Evolutionary conservation across 1,140 invertebrate species (phyloP).

Genomic region (Kradibia gibbosae): DNA sequence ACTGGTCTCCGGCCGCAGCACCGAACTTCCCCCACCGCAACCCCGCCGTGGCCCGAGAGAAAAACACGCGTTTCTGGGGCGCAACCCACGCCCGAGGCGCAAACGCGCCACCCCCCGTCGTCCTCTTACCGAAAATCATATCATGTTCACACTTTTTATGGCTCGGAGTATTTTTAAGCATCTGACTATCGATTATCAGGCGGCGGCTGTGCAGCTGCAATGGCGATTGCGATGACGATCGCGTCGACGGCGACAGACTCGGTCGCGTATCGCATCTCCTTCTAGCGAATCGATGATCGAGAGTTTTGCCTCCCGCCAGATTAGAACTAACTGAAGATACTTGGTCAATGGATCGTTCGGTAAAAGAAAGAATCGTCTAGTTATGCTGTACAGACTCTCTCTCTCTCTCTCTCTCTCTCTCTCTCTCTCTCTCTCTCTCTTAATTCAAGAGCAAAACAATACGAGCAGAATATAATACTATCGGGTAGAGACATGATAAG

Average conservation of each 20-base stretch:
- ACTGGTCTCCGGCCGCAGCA: too few species aligned
- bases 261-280: not conserved
- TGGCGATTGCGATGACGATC: too few species aligned
- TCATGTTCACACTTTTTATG: not conserved
- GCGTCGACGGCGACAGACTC: not conserved
- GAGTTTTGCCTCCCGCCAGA: not conserved
- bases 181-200: not conserved
- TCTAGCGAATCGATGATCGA: not conserved
- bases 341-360: not conserved
- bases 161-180: not conserved
- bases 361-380: too few species aligned
- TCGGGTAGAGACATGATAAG: not conserved
- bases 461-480: not conserved
- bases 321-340: too few species aligned
- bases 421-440: too few species aligned
- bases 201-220: not conserved
- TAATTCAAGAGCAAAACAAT: not conserved
- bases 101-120: not conserved
- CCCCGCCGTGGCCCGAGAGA: not conserved
- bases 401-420: too few species aligned
- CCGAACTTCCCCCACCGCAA: not conserved
- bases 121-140: not conserved
- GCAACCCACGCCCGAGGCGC: not conserved
- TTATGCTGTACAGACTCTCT: too few species aligned
- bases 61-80: not conserved